phyloP scores from a whole-genome alignment of 2,888 invertebrate species.

The Drosophila hamatofila region DNA sequence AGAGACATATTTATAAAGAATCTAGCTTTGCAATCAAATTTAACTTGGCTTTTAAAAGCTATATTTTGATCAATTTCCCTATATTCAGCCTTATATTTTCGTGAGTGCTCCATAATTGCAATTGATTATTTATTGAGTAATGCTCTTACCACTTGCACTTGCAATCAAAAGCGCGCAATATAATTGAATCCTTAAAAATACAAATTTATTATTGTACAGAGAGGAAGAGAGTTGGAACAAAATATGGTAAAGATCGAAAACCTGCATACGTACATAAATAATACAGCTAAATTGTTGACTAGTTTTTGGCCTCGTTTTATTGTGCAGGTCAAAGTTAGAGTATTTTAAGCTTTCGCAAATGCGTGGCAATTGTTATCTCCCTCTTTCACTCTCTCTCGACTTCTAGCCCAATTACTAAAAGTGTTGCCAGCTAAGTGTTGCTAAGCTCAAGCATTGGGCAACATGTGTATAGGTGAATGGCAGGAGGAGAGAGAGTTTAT shows the following conservation, averaged over 20 bases:
- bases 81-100: no score
- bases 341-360: neutral
- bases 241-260: no score
- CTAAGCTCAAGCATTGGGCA: neutral
- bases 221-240: no score
- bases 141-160: neutral
- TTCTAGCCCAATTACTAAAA: neutral
- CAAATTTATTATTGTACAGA: neutral
- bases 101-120: no score
- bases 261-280: neutral
- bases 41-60: no score
- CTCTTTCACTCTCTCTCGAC: neutral
- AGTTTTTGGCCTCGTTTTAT: neutral
- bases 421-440: conserved; percentile 56
- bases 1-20: no score
- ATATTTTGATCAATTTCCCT: no score
- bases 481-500: conserved; percentile 4
- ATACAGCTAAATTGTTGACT: neutral
- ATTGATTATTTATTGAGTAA: no score
- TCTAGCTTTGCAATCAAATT: no score
- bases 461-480: conserved; percentile 8
- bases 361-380: neutral
- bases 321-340: neutral
- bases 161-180: neutral
- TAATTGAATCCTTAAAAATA: neutral